Conservation (phyloP, 2,113 vertebrate species). For the Lethenteron camtschaticum region DNA sequence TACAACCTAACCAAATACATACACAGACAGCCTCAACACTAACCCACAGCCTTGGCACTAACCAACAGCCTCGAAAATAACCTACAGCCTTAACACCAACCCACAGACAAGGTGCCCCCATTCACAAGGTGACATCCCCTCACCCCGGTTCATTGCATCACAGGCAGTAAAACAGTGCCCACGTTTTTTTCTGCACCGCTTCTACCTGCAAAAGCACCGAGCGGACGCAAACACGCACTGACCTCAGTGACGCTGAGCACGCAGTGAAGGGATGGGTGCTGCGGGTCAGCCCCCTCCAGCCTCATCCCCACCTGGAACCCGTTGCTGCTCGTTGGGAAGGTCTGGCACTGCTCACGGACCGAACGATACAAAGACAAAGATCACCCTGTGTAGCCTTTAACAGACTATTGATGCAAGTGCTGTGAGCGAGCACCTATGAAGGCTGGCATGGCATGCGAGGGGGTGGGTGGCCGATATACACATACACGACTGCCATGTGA, state of each 20-base stretch:
- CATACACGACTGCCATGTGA: neutral
- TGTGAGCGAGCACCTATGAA: neutral
- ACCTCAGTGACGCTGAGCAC: constrained; percentile 92
- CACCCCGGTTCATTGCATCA: neutral
- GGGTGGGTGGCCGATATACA: neutral
- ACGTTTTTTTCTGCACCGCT: neutral
- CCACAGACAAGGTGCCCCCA: neutral
- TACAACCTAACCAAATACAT: too few relatives aligned
- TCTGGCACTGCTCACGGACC: constrained; percentile 30
- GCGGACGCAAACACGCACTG: neutral
- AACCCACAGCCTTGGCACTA: too few relatives aligned
- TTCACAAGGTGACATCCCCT: neutral
- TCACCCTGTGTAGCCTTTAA: neutral
- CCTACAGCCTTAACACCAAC: neutral
- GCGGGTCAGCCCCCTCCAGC: constrained; percentile 78
- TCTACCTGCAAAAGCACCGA: neutral
- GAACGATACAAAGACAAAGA: neutral
- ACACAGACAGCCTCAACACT: too few relatives aligned
- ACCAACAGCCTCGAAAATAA: neutral
- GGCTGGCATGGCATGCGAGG: neutral
- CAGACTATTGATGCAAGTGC: neutral
- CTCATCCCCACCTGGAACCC: constrained; percentile 89
- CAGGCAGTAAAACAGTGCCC: neutral
- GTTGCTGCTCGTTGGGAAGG: constrained; percentile 41
- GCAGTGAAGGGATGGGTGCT: constrained; percentile 94